These are phyloP conservation scores for Anoplophora glabripennis DNA, from an alignment of 1,140 invertebrate species.

Conservation along the genomic window DNA sequence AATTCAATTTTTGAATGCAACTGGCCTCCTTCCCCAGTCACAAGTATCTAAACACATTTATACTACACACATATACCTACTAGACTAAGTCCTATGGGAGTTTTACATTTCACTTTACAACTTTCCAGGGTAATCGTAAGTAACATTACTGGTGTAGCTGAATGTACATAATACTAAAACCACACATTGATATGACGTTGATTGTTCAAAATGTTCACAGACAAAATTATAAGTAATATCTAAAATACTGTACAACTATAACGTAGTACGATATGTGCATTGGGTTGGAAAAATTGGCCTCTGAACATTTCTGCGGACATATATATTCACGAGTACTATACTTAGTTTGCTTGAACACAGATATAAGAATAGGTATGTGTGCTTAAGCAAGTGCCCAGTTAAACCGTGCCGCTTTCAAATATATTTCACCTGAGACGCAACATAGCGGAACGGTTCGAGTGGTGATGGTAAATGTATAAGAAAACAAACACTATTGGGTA, in stretches of 20 bases:
- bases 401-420: not conserved
- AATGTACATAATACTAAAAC: constrained; percentile 17
- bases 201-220: constrained; percentile 36
- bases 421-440: not conserved
- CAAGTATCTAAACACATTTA: constrained; percentile 25
- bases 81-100: constrained; percentile 37
- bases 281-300: constrained; percentile 15
- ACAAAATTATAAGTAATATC: constrained; percentile 22
- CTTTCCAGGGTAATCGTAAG: not conserved
- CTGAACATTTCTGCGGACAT: constrained; percentile 25
- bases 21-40: constrained; percentile 1
- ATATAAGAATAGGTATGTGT: not conserved
- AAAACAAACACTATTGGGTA: constrained; percentile 17
- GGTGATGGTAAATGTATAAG: no score
- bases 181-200: constrained; percentile 44
- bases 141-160: not conserved
- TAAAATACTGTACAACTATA: constrained; percentile 25
- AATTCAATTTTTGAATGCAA: constrained; percentile 16
- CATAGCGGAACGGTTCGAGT: no score
- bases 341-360: not conserved
- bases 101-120: constrained; percentile 19
- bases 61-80: constrained; percentile 50
- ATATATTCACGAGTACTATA: constrained; percentile 1
- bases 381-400: no score
- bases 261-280: constrained; percentile 21